phyloP scores from a whole-genome alignment of 1,140 invertebrate species.

The Drosophila takahashii region DNA sequence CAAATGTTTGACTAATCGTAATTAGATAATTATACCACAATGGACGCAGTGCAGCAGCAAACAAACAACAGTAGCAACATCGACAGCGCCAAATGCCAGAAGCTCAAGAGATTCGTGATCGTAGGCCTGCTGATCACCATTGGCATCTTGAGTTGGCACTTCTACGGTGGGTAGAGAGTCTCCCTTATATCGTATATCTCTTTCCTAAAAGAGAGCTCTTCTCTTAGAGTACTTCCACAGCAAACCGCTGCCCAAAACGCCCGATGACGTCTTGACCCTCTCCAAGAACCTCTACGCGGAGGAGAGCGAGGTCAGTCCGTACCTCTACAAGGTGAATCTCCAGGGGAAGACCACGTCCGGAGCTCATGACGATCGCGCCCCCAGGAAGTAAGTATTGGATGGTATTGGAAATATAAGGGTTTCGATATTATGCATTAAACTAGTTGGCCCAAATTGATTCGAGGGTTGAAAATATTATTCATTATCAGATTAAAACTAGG shows the following conservation, averaged over 20 bases:
- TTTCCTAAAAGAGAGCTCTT: not conserved
- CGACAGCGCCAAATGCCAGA: slow-evolving; percentile 74
- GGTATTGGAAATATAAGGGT: too few species aligned
- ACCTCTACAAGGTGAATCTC: slow-evolving; percentile 70
- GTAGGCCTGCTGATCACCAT: slow-evolving; percentile 64
- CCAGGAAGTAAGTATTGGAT: slow-evolving; percentile 87
- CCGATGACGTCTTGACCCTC: slow-evolving; percentile 62
- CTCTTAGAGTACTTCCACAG: slow-evolving; percentile 68
- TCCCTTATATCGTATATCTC: not conserved
- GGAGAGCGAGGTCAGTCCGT: slow-evolving; percentile 60
- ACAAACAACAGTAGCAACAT: slow-evolving; percentile 50
- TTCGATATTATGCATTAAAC: too few species aligned
- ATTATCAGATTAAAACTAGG: too few species aligned
- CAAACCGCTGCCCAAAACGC: slow-evolving; percentile 53
- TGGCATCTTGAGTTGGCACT: slow-evolving; percentile 75
- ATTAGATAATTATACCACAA: slow-evolving; percentile 55
- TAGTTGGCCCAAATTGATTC: too few species aligned
- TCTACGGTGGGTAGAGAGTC: slow-evolving; percentile 62
- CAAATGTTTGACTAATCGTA: slow-evolving; percentile 50
- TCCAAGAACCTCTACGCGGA: slow-evolving; percentile 66
- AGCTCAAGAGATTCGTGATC: slow-evolving; percentile 74
- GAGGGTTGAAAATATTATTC: too few species aligned
- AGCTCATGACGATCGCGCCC: slow-evolving; percentile 88
- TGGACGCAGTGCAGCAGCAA: slow-evolving; percentile 36
- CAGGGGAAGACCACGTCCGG: slow-evolving; percentile 89